phyloP scores from a whole-genome alignment of 53 echinoderm and acorn worm species.

The Holothuria leucospilota region DNA sequence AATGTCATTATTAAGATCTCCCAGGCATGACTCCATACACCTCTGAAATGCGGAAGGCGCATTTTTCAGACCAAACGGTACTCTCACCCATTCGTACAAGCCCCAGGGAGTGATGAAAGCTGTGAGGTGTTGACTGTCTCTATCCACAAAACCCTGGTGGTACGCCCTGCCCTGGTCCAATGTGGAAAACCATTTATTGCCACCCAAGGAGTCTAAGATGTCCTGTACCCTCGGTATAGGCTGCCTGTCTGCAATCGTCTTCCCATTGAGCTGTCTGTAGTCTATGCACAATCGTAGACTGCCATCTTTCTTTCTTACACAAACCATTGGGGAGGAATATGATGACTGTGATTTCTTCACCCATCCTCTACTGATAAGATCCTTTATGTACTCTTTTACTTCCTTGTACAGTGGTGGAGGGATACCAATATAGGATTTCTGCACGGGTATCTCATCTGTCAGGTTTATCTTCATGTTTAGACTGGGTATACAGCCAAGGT shows the following conservation, averaged over 20 bases:
- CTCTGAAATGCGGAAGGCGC: conserved; percentile 67
- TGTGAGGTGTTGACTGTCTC: no score
- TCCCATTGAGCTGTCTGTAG: conserved; percentile 65
- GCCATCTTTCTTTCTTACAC: no score
- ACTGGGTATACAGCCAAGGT: conserved; percentile 48
- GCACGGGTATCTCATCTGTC: conserved; percentile 55
- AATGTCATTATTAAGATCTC: conserved; percentile 44
- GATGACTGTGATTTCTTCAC: no score
- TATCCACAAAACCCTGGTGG: conserved; percentile 76
- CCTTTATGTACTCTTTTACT: conserved; percentile 60
- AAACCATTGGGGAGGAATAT: no score
- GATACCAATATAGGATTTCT: conserved; percentile 53
- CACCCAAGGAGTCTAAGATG: no score
- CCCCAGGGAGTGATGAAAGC: no score
- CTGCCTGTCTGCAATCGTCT: conserved; percentile 66
- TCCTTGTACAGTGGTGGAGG: conserved; percentile 67
- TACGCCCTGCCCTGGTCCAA: conserved; percentile 75
- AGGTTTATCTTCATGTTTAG: conserved; percentile 55
- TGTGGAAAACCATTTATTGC: conserved; percentile 74
- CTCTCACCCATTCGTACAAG: conserved; percentile 79
- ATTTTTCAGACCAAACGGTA: conserved; percentile 77
- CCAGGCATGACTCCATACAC: conserved; percentile 61
- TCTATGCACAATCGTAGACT: conserved; percentile 54
- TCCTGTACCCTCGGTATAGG: conserved; percentile 73
- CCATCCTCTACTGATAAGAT: conserved; percentile 71